phyloP scores from a whole-genome alignment of 2,888 invertebrate species.

The Tenodera sinensis region DNA sequence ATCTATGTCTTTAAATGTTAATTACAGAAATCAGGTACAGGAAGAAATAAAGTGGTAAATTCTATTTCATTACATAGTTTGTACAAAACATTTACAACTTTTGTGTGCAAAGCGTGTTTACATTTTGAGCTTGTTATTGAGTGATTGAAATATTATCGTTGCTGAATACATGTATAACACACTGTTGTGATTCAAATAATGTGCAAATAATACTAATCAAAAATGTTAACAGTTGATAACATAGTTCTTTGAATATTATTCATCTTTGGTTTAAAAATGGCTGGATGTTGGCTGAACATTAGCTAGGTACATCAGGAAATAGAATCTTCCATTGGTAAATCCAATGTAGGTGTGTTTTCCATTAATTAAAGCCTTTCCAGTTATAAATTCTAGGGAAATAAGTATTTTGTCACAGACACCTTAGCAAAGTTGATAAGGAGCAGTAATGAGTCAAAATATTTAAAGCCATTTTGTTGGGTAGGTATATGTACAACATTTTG shows the following conservation, averaged over 20 bases:
- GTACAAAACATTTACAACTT: neutral
- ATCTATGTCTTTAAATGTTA: neutral
- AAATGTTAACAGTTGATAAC: neutral
- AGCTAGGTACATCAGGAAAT: neutral
- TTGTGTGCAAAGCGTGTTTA: neutral
- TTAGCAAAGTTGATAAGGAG: neutral
- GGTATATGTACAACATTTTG: neutral
- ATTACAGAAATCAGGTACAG: neutral
- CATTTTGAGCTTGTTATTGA: neutral
- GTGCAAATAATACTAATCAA: neutral
- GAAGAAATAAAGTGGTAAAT: neutral
- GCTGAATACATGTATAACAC: neutral
- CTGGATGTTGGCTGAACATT: neutral
- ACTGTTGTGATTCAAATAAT: neutral
- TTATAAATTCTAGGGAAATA: no score
- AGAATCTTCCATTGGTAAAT: neutral
- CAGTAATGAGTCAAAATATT: neutral
- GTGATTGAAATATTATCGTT: neutral
- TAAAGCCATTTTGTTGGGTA: neutral
- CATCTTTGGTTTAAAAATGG: neutral
- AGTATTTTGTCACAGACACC: neutral
- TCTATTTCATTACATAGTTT: neutral
- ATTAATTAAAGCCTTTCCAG: no score
- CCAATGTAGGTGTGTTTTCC: no score
- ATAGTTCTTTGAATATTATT: neutral